Evolutionary conservation across 2,888 invertebrate species (phyloP).

Genomic region (Trachelus troglodyta): DNA sequence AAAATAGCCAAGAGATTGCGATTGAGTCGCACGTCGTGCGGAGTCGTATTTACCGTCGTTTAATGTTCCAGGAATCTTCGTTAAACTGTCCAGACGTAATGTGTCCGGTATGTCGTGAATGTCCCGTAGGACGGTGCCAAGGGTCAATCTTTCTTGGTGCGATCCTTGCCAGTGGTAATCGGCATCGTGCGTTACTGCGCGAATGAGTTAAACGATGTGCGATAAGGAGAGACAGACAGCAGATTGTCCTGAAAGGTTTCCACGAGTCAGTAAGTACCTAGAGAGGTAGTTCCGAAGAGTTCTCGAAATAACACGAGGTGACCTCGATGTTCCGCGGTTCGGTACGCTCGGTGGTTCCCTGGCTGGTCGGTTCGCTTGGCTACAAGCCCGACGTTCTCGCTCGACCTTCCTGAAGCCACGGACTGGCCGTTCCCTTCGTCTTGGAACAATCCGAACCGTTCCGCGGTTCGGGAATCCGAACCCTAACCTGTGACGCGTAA

Average conservation of each 20-base stretch:
- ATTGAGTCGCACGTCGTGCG: background rate
- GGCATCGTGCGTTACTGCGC: background rate
- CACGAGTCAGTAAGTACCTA: background rate
- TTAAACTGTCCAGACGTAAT: background rate
- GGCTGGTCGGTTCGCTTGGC: conserved; percentile 13
- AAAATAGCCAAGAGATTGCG: background rate
- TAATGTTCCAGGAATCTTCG: background rate
- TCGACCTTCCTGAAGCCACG: conserved; percentile 28
- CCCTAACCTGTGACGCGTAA: background rate
- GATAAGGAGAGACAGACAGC: background rate
- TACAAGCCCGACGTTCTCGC: conserved; percentile 33
- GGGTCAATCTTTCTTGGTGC: background rate
- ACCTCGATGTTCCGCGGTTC: conserved; percentile 32
- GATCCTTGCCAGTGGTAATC: background rate
- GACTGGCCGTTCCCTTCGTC: conserved; percentile 9
- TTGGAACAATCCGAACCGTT: background rate
- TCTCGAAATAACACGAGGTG: conserved; percentile 42
- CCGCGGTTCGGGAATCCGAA: background rate
- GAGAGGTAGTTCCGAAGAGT: conserved; percentile 18
- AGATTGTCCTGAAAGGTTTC: background rate
- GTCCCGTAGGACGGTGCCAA: background rate
- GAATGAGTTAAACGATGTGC: background rate
- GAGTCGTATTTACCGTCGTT: background rate
- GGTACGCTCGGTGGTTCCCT: conserved; percentile 28
- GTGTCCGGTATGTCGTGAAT: background rate